Base-by-base conservation (phyloP, 23 tunicate species). In the Oikopleura dioica region DNA sequence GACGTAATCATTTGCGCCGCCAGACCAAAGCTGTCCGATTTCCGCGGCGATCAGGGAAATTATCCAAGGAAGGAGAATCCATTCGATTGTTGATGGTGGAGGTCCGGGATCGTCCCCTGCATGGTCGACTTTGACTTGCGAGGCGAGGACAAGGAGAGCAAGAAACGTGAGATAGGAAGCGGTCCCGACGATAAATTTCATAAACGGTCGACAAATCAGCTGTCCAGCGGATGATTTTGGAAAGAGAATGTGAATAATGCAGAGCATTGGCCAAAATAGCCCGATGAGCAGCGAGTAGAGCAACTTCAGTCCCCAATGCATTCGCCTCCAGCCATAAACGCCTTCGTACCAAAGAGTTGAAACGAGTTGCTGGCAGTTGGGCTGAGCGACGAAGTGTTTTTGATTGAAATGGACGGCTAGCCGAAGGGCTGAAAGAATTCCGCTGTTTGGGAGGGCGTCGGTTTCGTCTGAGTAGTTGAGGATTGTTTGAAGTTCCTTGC, bases 381-480 rank as follows among this genome's bases (percentile, higher is more conserved):
- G 72, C 26, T 63, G 72, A 63, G 72, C 72, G 4, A 63, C 72
- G n/a, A 63, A 63, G 16, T 63, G 72, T 29, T 63, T 63, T 63
- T 63, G 72, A 26, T 63, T 63, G n/a, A 63, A 63, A 63, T 63
- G 72, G 2, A 63, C 72, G n/a, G 72, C 72, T 2, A 63, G 72
- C n/a, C n/a, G 16, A 2, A 63, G 30, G 28, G 72, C n/a, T 2
- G 72, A 23, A 16, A 63, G 30, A 63, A 24, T 2, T 2, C 72
- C 72, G 26, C 26, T 31, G 16, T 63, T 23, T 12, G 72, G 72
- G 30, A 63, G 26, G 26, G 72, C 72, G 26, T 63, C 72, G 33
- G 72, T 63, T 28, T 63, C 72, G 33, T 63, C 72, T 12, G 72
- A 63, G 26, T 63, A 63, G 31, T 63, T 12, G 4, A 63, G 30